phyloP scores from a whole-genome alignment of 37 sponge, comb jelly and placozoan species.

The Spongia lamella region DNA sequence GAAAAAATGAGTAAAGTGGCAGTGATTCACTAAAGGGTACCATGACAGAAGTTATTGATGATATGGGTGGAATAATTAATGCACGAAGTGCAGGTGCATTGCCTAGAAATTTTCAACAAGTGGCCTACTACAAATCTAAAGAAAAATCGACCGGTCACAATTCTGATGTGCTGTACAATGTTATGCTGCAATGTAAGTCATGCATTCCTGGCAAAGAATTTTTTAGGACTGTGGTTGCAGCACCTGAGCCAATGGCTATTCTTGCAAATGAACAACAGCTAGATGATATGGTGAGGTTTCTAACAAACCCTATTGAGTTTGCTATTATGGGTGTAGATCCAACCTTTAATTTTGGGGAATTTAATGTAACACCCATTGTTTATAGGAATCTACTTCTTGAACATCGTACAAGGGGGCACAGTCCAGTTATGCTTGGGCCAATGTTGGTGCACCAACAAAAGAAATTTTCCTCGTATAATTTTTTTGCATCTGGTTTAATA shows the following conservation, averaged over 20 bases:
- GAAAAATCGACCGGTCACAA: no score
- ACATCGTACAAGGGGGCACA: not conserved
- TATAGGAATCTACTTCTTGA: slow-evolving; percentile 16
- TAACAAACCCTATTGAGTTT: not conserved
- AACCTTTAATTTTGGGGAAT: slow-evolving; percentile 3
- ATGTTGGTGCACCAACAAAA: slow-evolving; percentile 18
- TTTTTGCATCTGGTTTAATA: slow-evolving; percentile 19
- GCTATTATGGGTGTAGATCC: slow-evolving; percentile 25
- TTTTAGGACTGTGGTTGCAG: slow-evolving; percentile 9
- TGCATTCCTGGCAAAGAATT: slow-evolving; percentile 8
- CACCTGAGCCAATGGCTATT: slow-evolving; percentile 11
- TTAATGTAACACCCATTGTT: slow-evolving; percentile 21
- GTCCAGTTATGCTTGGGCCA: slow-evolving; percentile 27
- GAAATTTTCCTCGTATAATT: slow-evolving; percentile 30
- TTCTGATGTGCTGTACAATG: not conserved
- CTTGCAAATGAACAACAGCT: not conserved
- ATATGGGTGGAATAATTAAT: slow-evolving; percentile 10
- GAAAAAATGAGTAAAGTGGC: no score
- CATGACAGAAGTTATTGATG: not conserved
- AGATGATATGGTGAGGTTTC: slow-evolving; percentile 15
- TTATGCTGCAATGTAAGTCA: not conserved
- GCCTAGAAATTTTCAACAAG: slow-evolving; percentile 8
- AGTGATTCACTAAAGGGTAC: no score
- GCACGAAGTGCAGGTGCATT: slow-evolving; percentile 27
- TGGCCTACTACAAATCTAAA: not conserved